Evolutionary conservation across 2,113 vertebrate species (phyloP).

Genomic region (Cranoglanis bouderius): DNA sequence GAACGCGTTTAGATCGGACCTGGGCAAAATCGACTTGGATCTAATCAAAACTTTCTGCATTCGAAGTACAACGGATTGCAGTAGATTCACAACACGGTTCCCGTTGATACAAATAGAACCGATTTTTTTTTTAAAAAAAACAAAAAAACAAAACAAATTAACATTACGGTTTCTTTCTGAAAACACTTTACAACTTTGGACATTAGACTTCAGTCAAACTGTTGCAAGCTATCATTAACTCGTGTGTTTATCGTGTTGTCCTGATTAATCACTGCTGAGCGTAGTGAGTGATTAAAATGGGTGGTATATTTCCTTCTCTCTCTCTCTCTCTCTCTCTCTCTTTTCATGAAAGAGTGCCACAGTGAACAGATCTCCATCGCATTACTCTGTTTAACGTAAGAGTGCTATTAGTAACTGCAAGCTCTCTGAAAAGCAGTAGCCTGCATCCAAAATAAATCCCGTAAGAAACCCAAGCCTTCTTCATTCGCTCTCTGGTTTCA

Average conservation of each 20-base stretch:
- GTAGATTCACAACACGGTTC: too few relatives aligned
- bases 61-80: too few relatives aligned
- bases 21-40: too few relatives aligned
- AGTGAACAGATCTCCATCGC: neutral
- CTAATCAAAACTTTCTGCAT: too few relatives aligned
- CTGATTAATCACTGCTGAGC: neutral
- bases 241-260: neutral
- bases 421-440: conserved; percentile 42
- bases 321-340: neutral
- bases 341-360: neutral
- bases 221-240: too few relatives aligned
- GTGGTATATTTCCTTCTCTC: neutral
- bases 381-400: conserved; percentile 28
- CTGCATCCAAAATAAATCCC: conserved; percentile 57
- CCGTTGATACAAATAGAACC: too few relatives aligned
- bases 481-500: conserved; percentile 40
- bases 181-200: too few relatives aligned
- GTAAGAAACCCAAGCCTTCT: conserved; percentile 44
- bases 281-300: neutral
- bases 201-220: too few relatives aligned
- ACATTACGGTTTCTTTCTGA: too few relatives aligned
- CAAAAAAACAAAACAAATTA: too few relatives aligned
- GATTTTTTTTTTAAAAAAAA: too few relatives aligned
- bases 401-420: conserved; percentile 12
- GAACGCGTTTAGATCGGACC: too few relatives aligned